Evolutionary conservation across 2,888 invertebrate species (phyloP).

Genomic region (Orchestes rusci): DNA sequence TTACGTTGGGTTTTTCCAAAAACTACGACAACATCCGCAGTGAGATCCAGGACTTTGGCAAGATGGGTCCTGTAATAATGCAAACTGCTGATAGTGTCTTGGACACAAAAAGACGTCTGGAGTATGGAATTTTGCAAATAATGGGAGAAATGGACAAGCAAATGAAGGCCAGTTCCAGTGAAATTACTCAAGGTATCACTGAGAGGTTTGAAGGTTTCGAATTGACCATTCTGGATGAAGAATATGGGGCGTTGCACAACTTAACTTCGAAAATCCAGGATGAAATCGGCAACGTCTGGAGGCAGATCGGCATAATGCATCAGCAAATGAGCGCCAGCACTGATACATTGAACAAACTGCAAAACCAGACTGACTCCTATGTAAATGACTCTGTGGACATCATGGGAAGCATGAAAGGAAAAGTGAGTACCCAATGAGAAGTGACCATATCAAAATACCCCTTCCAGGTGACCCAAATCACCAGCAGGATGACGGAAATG

Average conservation of each 20-base stretch:
- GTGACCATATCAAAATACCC: too few species aligned
- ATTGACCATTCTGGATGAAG: slow-evolving; percentile 60
- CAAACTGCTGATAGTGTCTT: slow-evolving; percentile 79
- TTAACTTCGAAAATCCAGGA: slow-evolving; percentile 69
- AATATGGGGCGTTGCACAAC: slow-evolving; percentile 64
- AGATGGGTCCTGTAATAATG: slow-evolving; percentile 70
- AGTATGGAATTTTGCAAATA: slow-evolving; percentile 78
- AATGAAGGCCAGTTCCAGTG: slow-evolving; percentile 57
- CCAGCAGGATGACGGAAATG: slow-evolving; percentile 67
- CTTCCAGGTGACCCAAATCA: slow-evolving; percentile 72
- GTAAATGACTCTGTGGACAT: slow-evolving; percentile 70
- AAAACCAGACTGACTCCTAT: slow-evolving; percentile 70
- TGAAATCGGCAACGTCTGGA: slow-evolving; percentile 81
- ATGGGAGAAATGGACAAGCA: slow-evolving; percentile 66
- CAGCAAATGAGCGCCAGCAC: slow-evolving; percentile 73
- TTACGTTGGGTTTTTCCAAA: slow-evolving; percentile 50
- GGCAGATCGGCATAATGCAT: slow-evolving; percentile 84
- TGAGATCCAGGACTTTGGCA: slow-evolving; percentile 56
- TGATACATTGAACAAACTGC: slow-evolving; percentile 64
- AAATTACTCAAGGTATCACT: slow-evolving; percentile 59
- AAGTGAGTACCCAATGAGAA: slow-evolving; percentile 45
- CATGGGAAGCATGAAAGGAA: slow-evolving; percentile 72
- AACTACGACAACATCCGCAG: slow-evolving; percentile 49
- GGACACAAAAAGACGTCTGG: slow-evolving; percentile 75
- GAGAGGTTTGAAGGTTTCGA: slow-evolving; percentile 67